These are phyloP conservation scores for Idaea dimidiata DNA, from an alignment of 2,888 invertebrate species.

Conservation along the genomic window DNA sequence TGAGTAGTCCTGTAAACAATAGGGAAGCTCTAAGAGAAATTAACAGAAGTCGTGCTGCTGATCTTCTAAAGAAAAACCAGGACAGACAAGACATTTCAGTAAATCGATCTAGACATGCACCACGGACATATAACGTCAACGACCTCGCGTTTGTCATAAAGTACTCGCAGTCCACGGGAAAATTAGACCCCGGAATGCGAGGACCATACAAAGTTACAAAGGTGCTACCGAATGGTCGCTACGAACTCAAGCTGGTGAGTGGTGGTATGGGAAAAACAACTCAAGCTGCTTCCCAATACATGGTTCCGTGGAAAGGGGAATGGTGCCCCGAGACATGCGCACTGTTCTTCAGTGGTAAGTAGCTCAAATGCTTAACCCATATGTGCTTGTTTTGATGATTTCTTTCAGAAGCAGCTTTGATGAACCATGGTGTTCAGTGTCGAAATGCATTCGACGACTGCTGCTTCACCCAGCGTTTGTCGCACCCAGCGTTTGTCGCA, in stretches of 20 bases:
- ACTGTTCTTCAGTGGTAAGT: slow-evolving; percentile 13
- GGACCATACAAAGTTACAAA: slow-evolving; percentile 19
- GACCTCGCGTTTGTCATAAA: slow-evolving; percentile 26
- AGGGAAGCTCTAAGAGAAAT: slow-evolving; percentile 11
- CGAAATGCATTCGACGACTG: no score
- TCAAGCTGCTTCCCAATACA: slow-evolving; percentile 4
- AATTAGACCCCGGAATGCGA: slow-evolving; percentile 26
- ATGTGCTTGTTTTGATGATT: no score
- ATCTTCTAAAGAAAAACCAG: background rate
- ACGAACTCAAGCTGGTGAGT: slow-evolving; percentile 17
- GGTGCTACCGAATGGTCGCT: slow-evolving; percentile 13
- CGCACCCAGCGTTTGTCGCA: no score
- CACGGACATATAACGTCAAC: slow-evolving; percentile 6
- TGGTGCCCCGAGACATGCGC: slow-evolving; percentile 17
- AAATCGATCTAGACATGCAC: background rate
- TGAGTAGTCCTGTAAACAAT: slow-evolving; percentile 10
- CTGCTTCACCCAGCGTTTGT: no score
- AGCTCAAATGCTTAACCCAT: no score
- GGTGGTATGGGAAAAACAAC: no score
- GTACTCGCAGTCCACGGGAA: slow-evolving; percentile 20
- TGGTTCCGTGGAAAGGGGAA: slow-evolving; percentile 12
- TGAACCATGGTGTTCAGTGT: no score
- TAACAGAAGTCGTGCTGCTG: background rate
- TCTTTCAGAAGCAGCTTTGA: no score
- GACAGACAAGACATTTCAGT: background rate